These are phyloP conservation scores for Heliconius himera DNA, from an alignment of 1,140 invertebrate genomes.

Conservation along the genomic window DNA sequence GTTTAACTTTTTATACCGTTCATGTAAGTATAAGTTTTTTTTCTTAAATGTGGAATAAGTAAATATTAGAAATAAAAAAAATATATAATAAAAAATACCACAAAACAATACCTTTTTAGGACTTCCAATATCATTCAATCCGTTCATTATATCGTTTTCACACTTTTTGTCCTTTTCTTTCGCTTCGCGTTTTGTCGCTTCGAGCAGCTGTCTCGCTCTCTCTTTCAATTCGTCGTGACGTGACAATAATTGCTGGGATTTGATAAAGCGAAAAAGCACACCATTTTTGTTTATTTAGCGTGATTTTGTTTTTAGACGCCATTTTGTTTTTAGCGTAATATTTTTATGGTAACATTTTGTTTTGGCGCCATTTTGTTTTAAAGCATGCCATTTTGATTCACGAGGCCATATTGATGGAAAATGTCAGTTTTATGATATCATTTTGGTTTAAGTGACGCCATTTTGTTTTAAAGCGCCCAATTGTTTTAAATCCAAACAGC, in stretches of 20 bases:
- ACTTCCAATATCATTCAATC: slow-evolving; percentile 61
- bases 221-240: slow-evolving; percentile 94
- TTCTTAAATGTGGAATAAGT: slow-evolving; percentile 11
- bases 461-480: slow-evolving; percentile 17
- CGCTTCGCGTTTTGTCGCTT: slow-evolving; percentile 91
- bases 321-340: no score
- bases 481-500: slow-evolving; percentile 43
- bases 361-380: no score
- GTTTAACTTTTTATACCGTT: no score
- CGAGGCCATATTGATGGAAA: no score
- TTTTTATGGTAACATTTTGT: not conserved
- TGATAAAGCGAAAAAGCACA: slow-evolving; percentile 63
- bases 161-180: slow-evolving; percentile 82
- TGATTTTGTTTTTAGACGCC: not conserved
- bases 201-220: slow-evolving; percentile 93
- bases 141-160: slow-evolving; percentile 54
- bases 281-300: slow-evolving; percentile 21
- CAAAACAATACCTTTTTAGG: slow-evolving; percentile 61
- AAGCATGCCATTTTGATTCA: no score
- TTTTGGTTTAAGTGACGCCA: not conserved
- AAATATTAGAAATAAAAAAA: not conserved
- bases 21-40: no score
- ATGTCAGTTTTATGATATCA: no score
- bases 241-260: slow-evolving; percentile 85
- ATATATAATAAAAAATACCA: not conserved